Percentiles rank a stretch among this genome's conserved stretches.
phyloP scores from a whole-genome alignment of 2,888 invertebrate species.

The Urechis unicinctus region DNA sequence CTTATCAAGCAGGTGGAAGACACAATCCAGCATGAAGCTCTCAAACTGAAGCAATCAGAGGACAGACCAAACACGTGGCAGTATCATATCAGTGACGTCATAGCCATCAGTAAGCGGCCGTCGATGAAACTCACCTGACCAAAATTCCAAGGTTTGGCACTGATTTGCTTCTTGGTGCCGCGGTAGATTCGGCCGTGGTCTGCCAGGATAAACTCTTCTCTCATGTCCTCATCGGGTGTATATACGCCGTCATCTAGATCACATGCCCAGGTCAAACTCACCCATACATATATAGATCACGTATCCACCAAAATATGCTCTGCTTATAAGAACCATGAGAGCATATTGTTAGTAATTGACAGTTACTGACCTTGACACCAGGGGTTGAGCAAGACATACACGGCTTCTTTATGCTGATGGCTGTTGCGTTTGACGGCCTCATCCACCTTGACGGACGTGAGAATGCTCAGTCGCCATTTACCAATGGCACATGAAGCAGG shows the following conservation, averaged over 20 bases:
- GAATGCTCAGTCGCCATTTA: constrained; percentile 33
- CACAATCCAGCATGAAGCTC: constrained; percentile 37
- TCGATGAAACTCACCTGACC: constrained; percentile 59
- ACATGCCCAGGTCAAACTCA: neutral
- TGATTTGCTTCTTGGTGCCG: constrained; percentile 75
- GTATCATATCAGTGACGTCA: neutral
- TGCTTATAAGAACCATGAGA: no score
- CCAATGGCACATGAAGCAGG: constrained; percentile 30
- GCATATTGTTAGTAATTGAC: no score
- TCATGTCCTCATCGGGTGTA: constrained; percentile 68
- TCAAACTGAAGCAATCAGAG: constrained; percentile 32
- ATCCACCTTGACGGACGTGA: constrained; percentile 22
- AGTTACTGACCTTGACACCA: constrained; percentile 70
- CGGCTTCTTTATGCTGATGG: constrained; percentile 26
- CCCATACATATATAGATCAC: neutral
- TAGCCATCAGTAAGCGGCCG: no score
- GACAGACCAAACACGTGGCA: neutral
- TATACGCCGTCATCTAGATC: constrained; percentile 64
- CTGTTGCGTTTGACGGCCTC: constrained; percentile 19
- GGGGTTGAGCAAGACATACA: constrained; percentile 80
- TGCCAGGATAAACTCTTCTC: constrained; percentile 65
- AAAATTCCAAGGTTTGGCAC: constrained; percentile 70
- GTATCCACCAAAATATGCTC: neutral
- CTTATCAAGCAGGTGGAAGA: constrained; percentile 7
- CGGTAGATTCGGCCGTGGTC: constrained; percentile 84